These are phyloP conservation scores for Ophraella communa DNA, from an alignment of 2,888 invertebrate genomes.

Conservation along the genomic window DNA sequence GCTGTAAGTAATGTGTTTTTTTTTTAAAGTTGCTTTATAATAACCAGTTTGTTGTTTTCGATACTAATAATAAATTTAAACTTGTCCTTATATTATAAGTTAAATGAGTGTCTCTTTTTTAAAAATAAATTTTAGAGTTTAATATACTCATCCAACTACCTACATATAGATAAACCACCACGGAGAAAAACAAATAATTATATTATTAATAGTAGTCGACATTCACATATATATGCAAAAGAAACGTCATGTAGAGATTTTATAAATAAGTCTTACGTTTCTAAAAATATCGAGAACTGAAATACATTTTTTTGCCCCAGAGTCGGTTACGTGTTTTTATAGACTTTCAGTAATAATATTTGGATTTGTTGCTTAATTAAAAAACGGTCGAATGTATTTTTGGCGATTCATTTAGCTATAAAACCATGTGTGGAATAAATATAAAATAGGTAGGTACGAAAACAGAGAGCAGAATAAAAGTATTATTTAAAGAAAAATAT, in stretches of 20 bases:
- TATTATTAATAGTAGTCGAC: conserved; percentile 7
- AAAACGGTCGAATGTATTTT: neutral
- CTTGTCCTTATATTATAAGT: too few relatives aligned
- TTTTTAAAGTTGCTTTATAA: conserved; percentile 11
- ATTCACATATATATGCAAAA: conserved; percentile 8
- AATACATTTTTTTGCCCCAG: neutral
- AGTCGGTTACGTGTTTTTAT: neutral
- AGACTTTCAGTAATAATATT: neutral
- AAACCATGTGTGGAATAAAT: neutral
- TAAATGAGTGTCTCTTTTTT: neutral
- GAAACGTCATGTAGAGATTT: conserved; percentile 8
- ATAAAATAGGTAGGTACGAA: too few relatives aligned
- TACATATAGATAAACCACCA: neutral
- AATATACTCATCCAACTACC: neutral
- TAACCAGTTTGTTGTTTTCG: conserved; percentile 38
- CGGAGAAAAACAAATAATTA: neutral
- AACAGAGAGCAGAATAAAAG: too few relatives aligned
- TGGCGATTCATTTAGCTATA: neutral
- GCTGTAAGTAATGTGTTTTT: conserved; percentile 55
- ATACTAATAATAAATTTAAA: conserved; percentile 43
- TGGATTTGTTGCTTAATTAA: neutral
- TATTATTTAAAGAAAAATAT: too few relatives aligned
- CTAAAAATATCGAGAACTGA: conserved; percentile 1
- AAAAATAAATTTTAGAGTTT: neutral
- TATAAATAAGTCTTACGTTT: conserved; percentile 8